Conservation (phyloP, 2,113 vertebrate species). For the Mobula hypostoma region DNA sequence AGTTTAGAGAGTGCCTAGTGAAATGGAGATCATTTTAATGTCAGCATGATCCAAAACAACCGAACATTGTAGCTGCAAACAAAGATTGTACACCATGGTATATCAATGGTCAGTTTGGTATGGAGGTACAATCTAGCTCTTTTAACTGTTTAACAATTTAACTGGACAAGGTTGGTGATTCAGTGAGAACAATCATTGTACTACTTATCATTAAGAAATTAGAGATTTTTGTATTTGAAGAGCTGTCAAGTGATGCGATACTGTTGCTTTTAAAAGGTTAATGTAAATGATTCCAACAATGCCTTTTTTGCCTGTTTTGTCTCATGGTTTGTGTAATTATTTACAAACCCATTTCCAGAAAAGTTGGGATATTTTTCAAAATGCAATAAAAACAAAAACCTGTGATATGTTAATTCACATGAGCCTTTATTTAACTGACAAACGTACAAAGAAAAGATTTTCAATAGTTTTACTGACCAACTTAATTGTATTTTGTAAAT, state of each 20-base stretch:
- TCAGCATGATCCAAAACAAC: neutral
- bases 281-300: neutral
- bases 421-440: no score
- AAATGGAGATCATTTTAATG: neutral
- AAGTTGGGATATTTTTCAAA: no score
- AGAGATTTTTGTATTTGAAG: neutral
- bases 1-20: neutral
- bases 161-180: neutral
- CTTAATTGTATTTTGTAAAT: no score
- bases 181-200: neutral
- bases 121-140: neutral
- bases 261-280: neutral
- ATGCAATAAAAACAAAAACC: no score
- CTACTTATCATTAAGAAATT: neutral
- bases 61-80: neutral
- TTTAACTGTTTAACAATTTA: neutral
- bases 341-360: no score
- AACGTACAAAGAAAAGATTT: no score
- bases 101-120: neutral
- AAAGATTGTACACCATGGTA: no score
- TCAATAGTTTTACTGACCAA: no score
- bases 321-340: neutral
- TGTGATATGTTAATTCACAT: no score
- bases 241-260: neutral
- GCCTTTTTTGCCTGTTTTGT: neutral